phyloP scores from a whole-genome alignment of 2,797 vertebrate species.

The Cossypha niveicapilla region DNA sequence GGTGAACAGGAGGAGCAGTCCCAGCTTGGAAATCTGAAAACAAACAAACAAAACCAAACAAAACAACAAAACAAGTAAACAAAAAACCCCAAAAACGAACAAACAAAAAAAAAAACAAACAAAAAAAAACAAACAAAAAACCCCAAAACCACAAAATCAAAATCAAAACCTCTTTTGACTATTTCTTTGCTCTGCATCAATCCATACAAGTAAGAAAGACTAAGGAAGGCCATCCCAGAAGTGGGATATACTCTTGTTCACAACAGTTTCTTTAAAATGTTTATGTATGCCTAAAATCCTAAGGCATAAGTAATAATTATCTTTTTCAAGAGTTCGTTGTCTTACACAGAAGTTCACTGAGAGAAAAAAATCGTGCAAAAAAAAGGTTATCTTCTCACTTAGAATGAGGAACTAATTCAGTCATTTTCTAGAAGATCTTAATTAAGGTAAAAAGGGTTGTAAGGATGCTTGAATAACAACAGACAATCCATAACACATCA shows the following conservation, averaged over 20 bases:
- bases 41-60: background rate
- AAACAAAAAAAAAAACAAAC: background rate
- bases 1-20: conserved; percentile 28
- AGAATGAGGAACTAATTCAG: background rate
- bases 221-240: background rate
- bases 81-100: fast-evolving
- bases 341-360: background rate
- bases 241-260: background rate
- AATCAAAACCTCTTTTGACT: background rate
- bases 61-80: background rate
- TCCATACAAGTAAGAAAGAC: background rate
- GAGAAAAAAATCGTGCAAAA: background rate
- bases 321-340: background rate
- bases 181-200: background rate
- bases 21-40: background rate
- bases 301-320: background rate
- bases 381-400: background rate
- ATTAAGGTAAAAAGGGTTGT: background rate
- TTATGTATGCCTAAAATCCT: background rate
- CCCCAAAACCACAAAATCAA: fast-evolving
- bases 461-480: background rate
- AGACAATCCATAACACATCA: background rate
- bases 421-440: background rate
- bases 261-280: background rate
- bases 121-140: background rate